A percentile compares a stretch with the other conserved stretches of the same genome.
These are phyloP conservation scores for Eutolmus rufibarbis DNA, from an alignment of 2,888 invertebrate species.

Conservation along the genomic window DNA sequence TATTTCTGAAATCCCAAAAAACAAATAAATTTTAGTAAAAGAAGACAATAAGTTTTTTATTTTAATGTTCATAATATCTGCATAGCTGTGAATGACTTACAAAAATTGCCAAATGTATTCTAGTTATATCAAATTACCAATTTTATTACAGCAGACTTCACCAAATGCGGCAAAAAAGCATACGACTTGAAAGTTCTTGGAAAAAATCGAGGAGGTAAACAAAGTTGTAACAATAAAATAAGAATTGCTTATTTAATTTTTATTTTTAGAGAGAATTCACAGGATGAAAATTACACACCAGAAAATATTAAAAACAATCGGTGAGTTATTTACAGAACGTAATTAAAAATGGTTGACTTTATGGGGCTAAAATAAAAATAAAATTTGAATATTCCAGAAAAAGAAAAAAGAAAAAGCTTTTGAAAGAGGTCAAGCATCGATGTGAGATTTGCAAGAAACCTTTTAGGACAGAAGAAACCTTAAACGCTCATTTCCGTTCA, in stretches of 20 bases:
- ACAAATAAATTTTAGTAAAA: neutral
- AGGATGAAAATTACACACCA: neutral
- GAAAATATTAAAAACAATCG: neutral
- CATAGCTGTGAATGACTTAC: neutral
- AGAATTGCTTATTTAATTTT: neutral
- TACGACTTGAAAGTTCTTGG: neutral
- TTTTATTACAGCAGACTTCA: neutral
- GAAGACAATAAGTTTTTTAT: neutral
- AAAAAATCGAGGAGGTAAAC: neutral
- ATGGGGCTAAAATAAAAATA: neutral
- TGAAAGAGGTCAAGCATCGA: neutral
- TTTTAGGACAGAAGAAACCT: neutral
- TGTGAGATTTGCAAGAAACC: neutral
- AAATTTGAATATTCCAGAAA: neutral
- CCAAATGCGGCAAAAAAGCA: neutral
- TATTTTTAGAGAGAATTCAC: neutral
- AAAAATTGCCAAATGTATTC: neutral
- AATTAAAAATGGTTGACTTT: neutral
- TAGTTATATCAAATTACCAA: neutral
- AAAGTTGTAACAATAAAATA: neutral
- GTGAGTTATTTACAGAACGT: neutral
- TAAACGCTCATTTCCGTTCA: neutral
- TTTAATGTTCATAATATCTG: neutral
- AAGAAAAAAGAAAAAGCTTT: neutral
- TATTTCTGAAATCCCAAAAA: neutral